phyloP scores from a whole-genome alignment of 1,140 invertebrate species.

The Zaprionus taronus region DNA sequence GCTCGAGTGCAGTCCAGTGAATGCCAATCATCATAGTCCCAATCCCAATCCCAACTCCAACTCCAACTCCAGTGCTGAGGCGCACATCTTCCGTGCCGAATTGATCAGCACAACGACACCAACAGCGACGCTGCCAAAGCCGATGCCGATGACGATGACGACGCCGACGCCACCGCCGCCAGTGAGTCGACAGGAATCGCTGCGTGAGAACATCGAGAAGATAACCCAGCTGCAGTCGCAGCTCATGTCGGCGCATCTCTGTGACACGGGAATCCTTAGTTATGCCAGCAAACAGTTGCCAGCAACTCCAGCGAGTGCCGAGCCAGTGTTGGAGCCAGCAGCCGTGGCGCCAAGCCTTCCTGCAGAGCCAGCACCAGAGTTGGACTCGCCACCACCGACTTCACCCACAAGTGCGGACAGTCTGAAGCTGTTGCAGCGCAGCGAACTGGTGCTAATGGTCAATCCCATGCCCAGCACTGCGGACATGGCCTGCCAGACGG shows the following conservation, averaged over 20 bases:
- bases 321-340: not conserved
- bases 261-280: constrained; percentile 52
- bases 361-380: constrained; percentile 25
- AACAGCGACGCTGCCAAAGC: constrained; percentile 38
- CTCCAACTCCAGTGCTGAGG: constrained; percentile 39
- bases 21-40: constrained; percentile 24
- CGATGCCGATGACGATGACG: constrained; percentile 1
- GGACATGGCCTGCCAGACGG: constrained; percentile 88
- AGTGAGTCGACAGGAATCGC: constrained; percentile 75
- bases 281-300: constrained; percentile 31
- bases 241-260: constrained; percentile 81
- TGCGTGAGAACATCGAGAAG: constrained; percentile 83
- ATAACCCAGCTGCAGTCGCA: constrained; percentile 83
- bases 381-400: not conserved
- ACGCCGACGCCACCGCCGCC: constrained; percentile 38
- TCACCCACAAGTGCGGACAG: constrained; percentile 44
- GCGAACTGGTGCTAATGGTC: constrained; percentile 87
- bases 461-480: constrained; percentile 86
- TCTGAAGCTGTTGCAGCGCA: constrained; percentile 87
- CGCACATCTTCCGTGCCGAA: constrained; percentile 76
- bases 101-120: constrained; percentile 73
- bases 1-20: constrained; percentile 55
- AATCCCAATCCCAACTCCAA: not conserved
- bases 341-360: not conserved
- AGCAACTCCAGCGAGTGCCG: constrained; percentile 36